phyloP scores from a whole-genome alignment of 2,797 vertebrate species.

The Semotilus atromaculatus region DNA sequence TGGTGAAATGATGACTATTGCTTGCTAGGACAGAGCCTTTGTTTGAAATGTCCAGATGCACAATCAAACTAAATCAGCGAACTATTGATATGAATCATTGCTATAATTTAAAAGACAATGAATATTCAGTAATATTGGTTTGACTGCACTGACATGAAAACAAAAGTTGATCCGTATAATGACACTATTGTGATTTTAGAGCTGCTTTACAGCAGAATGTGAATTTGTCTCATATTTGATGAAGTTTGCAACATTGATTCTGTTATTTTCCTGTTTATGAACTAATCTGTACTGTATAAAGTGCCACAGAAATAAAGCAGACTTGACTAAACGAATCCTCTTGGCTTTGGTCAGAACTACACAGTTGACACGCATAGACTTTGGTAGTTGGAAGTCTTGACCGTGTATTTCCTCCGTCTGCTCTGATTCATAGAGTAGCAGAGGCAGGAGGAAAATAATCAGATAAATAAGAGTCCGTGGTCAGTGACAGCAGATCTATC shows the following conservation, averaged over 20 bases:
- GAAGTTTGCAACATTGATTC: background rate
- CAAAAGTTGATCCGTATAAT: background rate
- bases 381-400: background rate
- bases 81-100: background rate
- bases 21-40: too few relatives aligned
- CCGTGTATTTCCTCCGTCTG: background rate
- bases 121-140: too few relatives aligned
- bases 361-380: background rate
- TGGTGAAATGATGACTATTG: too few relatives aligned
- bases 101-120: background rate
- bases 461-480: slow-evolving; percentile 69
- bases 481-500: slow-evolving; percentile 57
- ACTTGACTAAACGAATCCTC: background rate
- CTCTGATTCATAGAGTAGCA: slow-evolving; percentile 52
- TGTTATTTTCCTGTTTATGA: background rate
- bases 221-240: background rate
- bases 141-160: background rate
- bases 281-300: background rate
- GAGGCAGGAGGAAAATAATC: slow-evolving; percentile 56
- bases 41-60: background rate
- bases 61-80: background rate
- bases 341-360: background rate
- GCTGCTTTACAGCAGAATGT: background rate
- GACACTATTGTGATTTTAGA: background rate
- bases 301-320: background rate